phyloP scores from a whole-genome alignment of 2,113 vertebrate species.

The Cephalopholis sonnerati region DNA sequence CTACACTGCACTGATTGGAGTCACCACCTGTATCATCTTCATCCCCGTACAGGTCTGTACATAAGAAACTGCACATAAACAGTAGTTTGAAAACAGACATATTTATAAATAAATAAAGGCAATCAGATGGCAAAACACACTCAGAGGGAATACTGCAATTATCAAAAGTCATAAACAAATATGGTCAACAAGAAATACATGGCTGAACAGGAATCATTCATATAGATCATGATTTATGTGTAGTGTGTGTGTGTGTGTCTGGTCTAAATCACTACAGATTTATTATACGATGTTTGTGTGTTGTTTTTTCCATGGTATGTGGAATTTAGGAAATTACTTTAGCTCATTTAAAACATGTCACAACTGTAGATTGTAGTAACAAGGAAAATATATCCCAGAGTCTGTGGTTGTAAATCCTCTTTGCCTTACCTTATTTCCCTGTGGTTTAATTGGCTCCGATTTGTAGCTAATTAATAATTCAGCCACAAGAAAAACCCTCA shows the following conservation, averaged over 20 bases:
- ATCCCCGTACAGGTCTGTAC: conserved; percentile 84
- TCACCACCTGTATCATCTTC: conserved; percentile 79
- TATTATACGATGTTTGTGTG: background rate
- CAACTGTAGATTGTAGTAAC: too few species aligned
- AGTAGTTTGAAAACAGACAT: background rate
- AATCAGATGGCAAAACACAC: too few species aligned
- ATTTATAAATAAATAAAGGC: too few species aligned
- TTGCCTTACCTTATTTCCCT: background rate
- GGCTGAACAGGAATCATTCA: background rate
- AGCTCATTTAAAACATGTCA: too few species aligned
- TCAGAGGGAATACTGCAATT: background rate
- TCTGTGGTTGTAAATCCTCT: too few species aligned
- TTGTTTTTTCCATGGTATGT: too few species aligned
- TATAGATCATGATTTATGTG: background rate
- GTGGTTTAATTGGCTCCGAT: background rate
- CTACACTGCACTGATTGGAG: conserved; percentile 84
- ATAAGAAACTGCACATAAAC: background rate
- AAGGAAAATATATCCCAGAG: too few species aligned
- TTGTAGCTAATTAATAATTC: background rate
- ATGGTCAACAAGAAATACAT: background rate
- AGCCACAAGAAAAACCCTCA: background rate
- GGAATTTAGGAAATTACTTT: too few species aligned
- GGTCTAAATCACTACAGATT: background rate
- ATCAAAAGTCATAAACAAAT: background rate
- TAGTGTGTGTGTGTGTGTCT: background rate